Base-by-base conservation (phyloP, 2,888 invertebrate genomes). In the Epistrophe eligans region DNA sequence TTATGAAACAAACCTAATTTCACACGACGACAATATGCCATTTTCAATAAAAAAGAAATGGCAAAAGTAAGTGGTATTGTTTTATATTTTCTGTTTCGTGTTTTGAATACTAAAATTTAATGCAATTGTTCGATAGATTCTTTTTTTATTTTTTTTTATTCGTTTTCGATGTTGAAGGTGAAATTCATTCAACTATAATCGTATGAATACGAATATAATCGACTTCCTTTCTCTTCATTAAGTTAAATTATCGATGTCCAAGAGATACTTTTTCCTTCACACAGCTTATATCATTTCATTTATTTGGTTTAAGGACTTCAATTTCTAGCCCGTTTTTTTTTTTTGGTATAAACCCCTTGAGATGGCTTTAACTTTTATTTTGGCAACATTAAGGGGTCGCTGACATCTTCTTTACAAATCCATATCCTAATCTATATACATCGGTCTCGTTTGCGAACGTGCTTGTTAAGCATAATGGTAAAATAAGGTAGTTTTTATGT, bases 391-490 rank as follows among this genome's bases (percentile, higher is more conserved):
- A 64, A 13, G 13, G 45, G 48, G 24, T 66, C 45, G 62, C 24
- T 62, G 40, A 48, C 66, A 66, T 66, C 66, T 48, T 17, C 19
- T 38, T 15, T 10, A 32, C 11, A 50, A 70, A 40, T 19, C 38
- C 52, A 55, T 52, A 70, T 15, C 28, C n/a, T 70, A 38, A 70
- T 70, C 70, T 70, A 52, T 24, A 35, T 55, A 70, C 15, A 66
- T 66, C 55, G 55, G 55, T 70, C 17, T 38, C 70, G 13, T 55
- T 70, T n/a, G 13, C 15, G 55, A 70, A 55, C 52, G 70, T 70
- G 55, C 19, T 10, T 55, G 70, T 19, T 66, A 15, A 35, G 17
- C 48, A 11, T 48, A 32, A 66, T 66, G 45, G n/a, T n/a, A 66
- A 66, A 66, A 66, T 48, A 66, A 48, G 28, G 48, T 48, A 66